These are phyloP conservation scores for Upupa epops DNA, from an alignment of 2,113 vertebrate genomes.

Conservation along the genomic window DNA sequence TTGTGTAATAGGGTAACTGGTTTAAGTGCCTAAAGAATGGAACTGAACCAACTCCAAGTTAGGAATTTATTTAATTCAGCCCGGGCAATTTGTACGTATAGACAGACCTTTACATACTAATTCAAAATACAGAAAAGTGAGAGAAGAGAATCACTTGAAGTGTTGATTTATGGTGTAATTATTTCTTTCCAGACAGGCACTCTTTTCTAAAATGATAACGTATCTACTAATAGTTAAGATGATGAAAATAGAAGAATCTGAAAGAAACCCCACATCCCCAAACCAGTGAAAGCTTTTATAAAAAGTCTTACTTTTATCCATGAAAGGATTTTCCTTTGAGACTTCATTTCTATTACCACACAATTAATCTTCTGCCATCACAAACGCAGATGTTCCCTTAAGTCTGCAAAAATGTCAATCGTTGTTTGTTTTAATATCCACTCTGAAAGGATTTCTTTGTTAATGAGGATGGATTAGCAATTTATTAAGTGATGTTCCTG, in stretches of 20 bases:
- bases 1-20: neutral
- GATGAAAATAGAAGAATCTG: neutral
- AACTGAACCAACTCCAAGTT: neutral
- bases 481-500: constrained; percentile 1
- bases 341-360: neutral
- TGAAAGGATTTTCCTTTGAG: neutral
- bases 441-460: constrained; percentile 6
- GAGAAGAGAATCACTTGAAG: neutral
- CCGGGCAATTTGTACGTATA: neutral
- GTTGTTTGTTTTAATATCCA: constrained; percentile 13
- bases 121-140: neutral
- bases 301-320: neutral
- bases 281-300: neutral
- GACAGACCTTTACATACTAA: neutral
- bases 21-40: neutral
- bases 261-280: neutral
- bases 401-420: neutral
- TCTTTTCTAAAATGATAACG: neutral
- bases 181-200: neutral
- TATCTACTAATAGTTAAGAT: neutral
- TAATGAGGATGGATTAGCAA: constrained; percentile 4
- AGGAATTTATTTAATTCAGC: neutral
- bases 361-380: constrained; percentile 4
- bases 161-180: neutral
- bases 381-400: constrained; percentile 35